These are phyloP conservation scores for Tupiocoris notatus DNA, from an alignment of 2,888 invertebrate species.

Conservation along the genomic window DNA sequence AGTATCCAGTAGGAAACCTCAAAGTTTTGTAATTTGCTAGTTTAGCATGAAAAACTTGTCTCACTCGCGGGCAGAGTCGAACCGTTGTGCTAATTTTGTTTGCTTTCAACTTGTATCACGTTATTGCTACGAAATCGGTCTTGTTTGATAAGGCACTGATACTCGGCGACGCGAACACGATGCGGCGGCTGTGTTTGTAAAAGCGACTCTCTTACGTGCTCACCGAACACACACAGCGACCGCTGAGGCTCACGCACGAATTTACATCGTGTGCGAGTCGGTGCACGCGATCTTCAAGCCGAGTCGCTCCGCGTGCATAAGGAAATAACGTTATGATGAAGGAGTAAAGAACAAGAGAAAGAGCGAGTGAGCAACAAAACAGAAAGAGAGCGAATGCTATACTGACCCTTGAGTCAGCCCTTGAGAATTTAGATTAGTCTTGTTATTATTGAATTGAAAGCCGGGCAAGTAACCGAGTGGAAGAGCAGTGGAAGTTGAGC, in stretches of 20 bases:
- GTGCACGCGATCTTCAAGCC: not conserved
- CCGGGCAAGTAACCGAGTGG: no score
- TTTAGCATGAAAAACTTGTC: no score
- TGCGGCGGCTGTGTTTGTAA: not conserved
- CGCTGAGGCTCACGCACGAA: not conserved
- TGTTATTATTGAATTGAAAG: conserved; percentile 25
- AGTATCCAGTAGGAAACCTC: no score
- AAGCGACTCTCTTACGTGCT: not conserved
- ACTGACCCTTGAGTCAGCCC: not conserved
- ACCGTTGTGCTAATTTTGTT: no score
- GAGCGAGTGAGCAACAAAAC: not conserved
- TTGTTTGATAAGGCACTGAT: not conserved
- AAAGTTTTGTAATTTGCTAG: no score
- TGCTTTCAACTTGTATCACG: not conserved
- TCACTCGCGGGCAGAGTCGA: no score
- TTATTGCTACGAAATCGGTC: not conserved
- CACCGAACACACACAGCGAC: not conserved
- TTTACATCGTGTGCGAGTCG: not conserved
- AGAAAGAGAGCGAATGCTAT: not conserved
- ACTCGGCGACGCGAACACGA: not conserved
- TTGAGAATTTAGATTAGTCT: conserved; percentile 2
- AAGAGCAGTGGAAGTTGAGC: no score
- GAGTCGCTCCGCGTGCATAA: not conserved
- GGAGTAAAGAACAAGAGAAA: not conserved
- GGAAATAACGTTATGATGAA: not conserved